Evolutionary conservation across 2,888 invertebrate genomes (phyloP), one percentile per base, ranked within the genome.

Genomic region (Dynastes tityus): DNA sequence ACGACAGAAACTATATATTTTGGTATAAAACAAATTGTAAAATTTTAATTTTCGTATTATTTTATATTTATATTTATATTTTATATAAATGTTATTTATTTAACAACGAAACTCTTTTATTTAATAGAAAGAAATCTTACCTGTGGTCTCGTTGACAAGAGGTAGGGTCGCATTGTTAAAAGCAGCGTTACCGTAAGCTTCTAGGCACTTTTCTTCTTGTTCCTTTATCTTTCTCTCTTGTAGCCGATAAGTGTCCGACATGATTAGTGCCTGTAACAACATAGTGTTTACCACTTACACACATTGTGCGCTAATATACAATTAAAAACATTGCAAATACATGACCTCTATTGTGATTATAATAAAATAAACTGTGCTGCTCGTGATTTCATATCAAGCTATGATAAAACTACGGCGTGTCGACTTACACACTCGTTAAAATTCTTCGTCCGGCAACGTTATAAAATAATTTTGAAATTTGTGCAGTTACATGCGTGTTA

Each of bases 181-280:
- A 6, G 83, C 78, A 29, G 78, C 75, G 11, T 49, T 6, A 1
- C 83, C 84, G 79, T 83, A 84, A 55, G 80, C 74, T 9, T 67
- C 76, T 8, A 77, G 63, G 76, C 84, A 84, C 61, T 80, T 78
- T 22, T 80, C 76, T 64, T 70, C 79, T 6, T 81, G 81, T 45
- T 79, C 76, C 29, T 80, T 77, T 13, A 82, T 80, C 49, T 78
- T 81, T 49, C 74, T 80, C 2, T 80, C 81, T 79, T 84, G 83
- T n/a, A 78, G 27, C 13, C 29, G 32, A 9, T 49, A 55, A 40
- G 64, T 78, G 22, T 77, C 77, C 22, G 71, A 73, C 78, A 78
- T 78, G 73, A 71, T 71, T 68, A 58, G 71, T 65, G 73, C 58
- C 58, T 73, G 58, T 13, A 58, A 58, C 73, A 73, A 67, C 40